Evolutionary conservation across 2,113 vertebrate species (phyloP), one percentile per base, ranked within the genome.

Genomic region (Sisor rabdophorus): DNA sequence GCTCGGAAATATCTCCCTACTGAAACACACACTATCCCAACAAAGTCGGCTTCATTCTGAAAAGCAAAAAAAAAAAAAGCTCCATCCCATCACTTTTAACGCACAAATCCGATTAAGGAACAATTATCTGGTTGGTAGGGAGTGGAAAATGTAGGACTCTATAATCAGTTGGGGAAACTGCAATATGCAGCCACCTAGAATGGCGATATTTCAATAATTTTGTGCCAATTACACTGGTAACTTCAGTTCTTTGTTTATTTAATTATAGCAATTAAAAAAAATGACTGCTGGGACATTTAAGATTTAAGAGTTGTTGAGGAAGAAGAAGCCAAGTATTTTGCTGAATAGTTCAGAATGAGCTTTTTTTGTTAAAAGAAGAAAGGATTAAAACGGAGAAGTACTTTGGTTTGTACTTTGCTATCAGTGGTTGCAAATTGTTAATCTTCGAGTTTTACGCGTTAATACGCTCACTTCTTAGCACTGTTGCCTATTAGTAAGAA

Each of bases 141-240:
- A 80, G 50, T 72, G 28, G 76, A 79, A 79, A 71, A 84, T 84
- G 75, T 74, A 70, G 76, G 73, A 75, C 53, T 19, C 40, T 80
- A 72, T 81, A 80, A 82, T 85, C 77, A 32, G 50, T 60, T 65
- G 63, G 71, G 73, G 73, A 61, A 81, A 83, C 32, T 55, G 71
- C 58, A 76, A 84, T 85, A 81, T 82, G 24, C 24, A 70, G 67
- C 80, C 84, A 81, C 81, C 73, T 77, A 72, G 47, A 24, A 52
- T 59, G 76, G 75, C 73, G 61, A 75, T 79, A 75, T 83, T 82
- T 85, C 64, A 81, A 53, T 72, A 63, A 78, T 73, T 67, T 70
- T 63, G 19, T 65, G 63, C 77, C 75, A 72, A 82, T 83, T 85
- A 81, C 32, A 54, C 69, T 47, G 54, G 53, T 47, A 60, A 20